phyloP scores from a whole-genome alignment of 2,113 vertebrate species.

The Crotophaga sulcirostris region DNA sequence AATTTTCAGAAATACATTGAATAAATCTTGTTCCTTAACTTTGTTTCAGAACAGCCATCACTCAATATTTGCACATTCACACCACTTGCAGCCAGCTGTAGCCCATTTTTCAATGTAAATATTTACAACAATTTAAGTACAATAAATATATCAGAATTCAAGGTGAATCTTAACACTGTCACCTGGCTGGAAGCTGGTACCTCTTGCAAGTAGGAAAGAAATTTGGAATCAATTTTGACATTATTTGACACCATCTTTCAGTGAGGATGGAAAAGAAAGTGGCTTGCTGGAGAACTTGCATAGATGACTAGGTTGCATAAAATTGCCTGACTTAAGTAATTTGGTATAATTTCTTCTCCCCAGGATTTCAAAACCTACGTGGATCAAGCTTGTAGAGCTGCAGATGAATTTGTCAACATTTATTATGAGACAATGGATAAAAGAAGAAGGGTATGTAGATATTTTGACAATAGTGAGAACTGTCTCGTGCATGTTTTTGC shows the following conservation, averaged over 20 bases:
- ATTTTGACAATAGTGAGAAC: neutral
- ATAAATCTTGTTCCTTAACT: neutral
- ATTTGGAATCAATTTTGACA: neutral
- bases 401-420: constrained; percentile 95
- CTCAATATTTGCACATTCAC: neutral
- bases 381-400: constrained; percentile 94
- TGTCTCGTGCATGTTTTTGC: neutral
- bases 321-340: neutral
- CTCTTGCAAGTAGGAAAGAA: neutral
- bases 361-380: constrained; percentile 91
- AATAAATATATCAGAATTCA: neutral
- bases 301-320: neutral
- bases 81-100: neutral
- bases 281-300: neutral
- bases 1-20: neutral
- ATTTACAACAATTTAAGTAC: neutral
- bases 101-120: neutral
- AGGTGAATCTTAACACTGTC: neutral
- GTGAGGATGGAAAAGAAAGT: neutral
- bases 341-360: neutral
- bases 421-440: constrained; percentile 99
- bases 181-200: neutral
- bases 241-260: neutral
- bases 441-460: constrained; percentile 85
- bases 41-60: neutral